Evolutionary conservation across 1,140 invertebrate genomes (phyloP).

Genomic region (Lordiphosa mommai): DNA sequence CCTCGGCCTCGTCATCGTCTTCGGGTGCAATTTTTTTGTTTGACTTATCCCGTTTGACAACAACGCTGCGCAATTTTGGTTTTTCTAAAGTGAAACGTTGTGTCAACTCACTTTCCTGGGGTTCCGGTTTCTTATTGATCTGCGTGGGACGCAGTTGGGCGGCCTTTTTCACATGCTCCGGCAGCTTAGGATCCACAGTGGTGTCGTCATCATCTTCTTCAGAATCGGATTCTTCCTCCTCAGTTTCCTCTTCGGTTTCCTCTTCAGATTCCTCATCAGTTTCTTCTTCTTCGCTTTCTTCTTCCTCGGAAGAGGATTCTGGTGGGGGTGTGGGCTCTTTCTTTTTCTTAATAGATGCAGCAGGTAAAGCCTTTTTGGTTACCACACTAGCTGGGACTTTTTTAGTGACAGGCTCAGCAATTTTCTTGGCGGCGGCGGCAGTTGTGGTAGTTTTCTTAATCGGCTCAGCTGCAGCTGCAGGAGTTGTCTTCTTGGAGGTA

Average conservation of each 20-base stretch:
- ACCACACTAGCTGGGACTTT: constrained; percentile 26
- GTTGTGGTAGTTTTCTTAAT: constrained; percentile 25
- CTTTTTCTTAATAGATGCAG: constrained; percentile 45
- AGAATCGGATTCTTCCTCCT: constrained; percentile 37
- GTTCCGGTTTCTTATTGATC: constrained; percentile 57
- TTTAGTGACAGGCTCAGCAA: constrained; percentile 46
- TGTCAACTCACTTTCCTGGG: constrained; percentile 71
- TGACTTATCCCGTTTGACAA: constrained; percentile 74
- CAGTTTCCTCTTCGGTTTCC: constrained; percentile 48
- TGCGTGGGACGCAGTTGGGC: constrained; percentile 55
- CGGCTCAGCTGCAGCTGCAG: constrained; percentile 15
- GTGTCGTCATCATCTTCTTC: constrained; percentile 47
- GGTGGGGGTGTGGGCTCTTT: constrained; percentile 72
- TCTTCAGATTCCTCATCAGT: constrained; percentile 54
- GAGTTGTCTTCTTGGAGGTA: constrained; percentile 32
- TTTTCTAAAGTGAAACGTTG: constrained; percentile 75
- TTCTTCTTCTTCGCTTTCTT: constrained; percentile 55
- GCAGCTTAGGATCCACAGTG: constrained; percentile 55
- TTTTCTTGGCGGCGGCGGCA: constrained; percentile 38
- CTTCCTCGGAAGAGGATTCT: constrained; percentile 62
- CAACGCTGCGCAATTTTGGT: constrained; percentile 71
- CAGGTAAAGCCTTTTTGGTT: constrained; percentile 35
- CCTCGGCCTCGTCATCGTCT: constrained; percentile 67
- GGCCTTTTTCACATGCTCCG: constrained; percentile 64
- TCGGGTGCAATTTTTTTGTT: constrained; percentile 69